Evolutionary conservation across 2,797 vertebrate species (phyloP).

Genomic region (Chromobotia macracanthus): DNA sequence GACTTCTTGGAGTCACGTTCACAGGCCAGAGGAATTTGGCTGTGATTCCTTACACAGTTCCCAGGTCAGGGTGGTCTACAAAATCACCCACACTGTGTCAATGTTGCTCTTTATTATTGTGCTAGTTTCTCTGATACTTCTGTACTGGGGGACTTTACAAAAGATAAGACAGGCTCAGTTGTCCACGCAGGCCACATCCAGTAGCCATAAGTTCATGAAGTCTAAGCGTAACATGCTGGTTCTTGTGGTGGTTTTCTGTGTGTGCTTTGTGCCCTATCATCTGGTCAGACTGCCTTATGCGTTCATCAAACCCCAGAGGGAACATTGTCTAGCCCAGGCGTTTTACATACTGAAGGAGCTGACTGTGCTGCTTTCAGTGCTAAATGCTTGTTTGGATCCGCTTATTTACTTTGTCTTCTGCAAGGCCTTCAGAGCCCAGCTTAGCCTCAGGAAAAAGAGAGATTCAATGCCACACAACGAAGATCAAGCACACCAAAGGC

Average conservation of each 20-base stretch:
- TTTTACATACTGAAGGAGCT: conserved; percentile 71
- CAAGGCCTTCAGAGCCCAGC: conserved; percentile 66
- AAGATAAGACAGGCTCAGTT: conserved; percentile 55
- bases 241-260: conserved; percentile 71
- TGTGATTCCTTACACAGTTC: conserved; percentile 56
- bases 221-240: conserved; percentile 72
- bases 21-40: fast-evolving
- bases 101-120: conserved; percentile 64
- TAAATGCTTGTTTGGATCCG: conserved; percentile 75
- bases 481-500: background rate
- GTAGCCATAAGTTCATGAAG: conserved; percentile 60
- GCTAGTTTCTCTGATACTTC: conserved; percentile 64
- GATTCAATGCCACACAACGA: background rate
- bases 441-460: conserved; percentile 42
- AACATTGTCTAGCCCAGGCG: background rate
- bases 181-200: conserved; percentile 10
- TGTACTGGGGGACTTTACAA: conserved; percentile 68
- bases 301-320: conserved; percentile 30
- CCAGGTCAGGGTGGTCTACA: conserved; percentile 54
- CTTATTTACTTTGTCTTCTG: conserved; percentile 77
- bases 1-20: fast-evolving
- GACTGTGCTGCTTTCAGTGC: conserved; percentile 60
- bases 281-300: conserved; percentile 69
- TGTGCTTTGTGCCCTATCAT: conserved; percentile 78
- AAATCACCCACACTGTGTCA: conserved; percentile 56